These are phyloP conservation scores for Cynopterus sphinx DNA, from an alignment of 2,797 vertebrate genomes.

Conservation along the genomic window DNA sequence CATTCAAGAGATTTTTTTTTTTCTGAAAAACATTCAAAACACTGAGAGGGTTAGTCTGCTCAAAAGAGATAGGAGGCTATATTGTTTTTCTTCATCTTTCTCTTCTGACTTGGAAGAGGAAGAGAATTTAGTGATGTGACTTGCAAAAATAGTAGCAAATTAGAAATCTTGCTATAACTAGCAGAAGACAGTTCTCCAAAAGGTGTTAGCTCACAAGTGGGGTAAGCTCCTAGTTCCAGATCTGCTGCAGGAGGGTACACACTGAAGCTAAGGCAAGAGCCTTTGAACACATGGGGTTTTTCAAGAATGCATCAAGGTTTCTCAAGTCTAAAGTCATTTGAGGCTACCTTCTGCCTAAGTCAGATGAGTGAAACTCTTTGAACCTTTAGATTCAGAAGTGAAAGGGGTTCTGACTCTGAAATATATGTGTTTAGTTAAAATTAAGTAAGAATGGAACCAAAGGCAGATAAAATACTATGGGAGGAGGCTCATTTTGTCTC, in stretches of 20 bases:
- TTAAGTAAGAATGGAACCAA: not conserved
- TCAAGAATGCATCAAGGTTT: slow-evolving; percentile 25
- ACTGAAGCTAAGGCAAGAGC: not conserved
- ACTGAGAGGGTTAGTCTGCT: not conserved
- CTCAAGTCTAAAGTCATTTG: slow-evolving; percentile 43
- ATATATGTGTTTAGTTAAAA: not conserved
- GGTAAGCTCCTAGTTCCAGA: slow-evolving; percentile 42
- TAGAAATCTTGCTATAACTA: slow-evolving; percentile 39
- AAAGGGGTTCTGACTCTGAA: slow-evolving; percentile 47
- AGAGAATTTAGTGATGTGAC: slow-evolving; percentile 4
- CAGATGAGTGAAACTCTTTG: slow-evolving; percentile 32
- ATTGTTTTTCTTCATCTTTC: slow-evolving; percentile 12
- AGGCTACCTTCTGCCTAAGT: slow-evolving; percentile 47
- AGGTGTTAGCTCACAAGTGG: not conserved
- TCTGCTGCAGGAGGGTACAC: not conserved
- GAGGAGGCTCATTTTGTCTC: not conserved
- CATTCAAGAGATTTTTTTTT: not conserved
- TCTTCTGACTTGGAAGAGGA: not conserved
- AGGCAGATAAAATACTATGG: not conserved
- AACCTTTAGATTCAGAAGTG: not conserved
- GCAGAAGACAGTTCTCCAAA: slow-evolving; percentile 57
- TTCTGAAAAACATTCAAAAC: slow-evolving; percentile 17
- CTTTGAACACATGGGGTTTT: slow-evolving; percentile 33
- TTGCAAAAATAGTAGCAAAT: slow-evolving; percentile 38
- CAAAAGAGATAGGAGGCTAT: not conserved